Evolutionary conservation across 53 echinoderm and acorn worm species (phyloP).

Genomic region (Echinometra lucunter): DNA sequence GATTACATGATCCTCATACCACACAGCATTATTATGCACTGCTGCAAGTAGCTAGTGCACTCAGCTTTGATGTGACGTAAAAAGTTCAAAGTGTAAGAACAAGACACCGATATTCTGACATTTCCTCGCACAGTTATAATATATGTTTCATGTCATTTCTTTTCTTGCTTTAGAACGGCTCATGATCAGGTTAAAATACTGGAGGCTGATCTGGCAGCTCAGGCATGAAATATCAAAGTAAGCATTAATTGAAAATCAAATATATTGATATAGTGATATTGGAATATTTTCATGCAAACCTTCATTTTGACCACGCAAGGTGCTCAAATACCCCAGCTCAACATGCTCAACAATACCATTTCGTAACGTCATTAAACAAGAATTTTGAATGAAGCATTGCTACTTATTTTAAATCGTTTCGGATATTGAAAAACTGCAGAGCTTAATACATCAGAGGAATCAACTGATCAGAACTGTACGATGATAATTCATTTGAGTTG

Average conservation of each 20-base stretch:
- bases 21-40: background rate
- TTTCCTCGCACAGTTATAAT: background rate
- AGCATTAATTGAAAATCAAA: background rate
- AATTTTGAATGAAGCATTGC: too few species aligned
- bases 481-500: background rate
- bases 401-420: too few species aligned
- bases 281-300: too few species aligned
- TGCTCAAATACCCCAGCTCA: background rate
- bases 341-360: too few species aligned
- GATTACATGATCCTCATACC: background rate
- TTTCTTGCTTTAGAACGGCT: background rate
- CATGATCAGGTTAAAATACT: conserved; percentile 1
- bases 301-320: too few species aligned
- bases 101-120: background rate
- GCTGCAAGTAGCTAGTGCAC: background rate
- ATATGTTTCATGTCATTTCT: background rate
- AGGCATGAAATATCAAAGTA: conserved; percentile 19
- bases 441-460: too few species aligned
- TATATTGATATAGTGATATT: too few species aligned
- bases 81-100: too few species aligned
- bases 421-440: too few species aligned
- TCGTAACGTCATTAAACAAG: background rate
- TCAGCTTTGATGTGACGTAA: too few species aligned
- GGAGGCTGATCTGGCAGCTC: background rate
- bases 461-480: too few species aligned